Evolutionary conservation across 2,888 invertebrate species (phyloP).

Genomic region (Macropis europaea): DNA sequence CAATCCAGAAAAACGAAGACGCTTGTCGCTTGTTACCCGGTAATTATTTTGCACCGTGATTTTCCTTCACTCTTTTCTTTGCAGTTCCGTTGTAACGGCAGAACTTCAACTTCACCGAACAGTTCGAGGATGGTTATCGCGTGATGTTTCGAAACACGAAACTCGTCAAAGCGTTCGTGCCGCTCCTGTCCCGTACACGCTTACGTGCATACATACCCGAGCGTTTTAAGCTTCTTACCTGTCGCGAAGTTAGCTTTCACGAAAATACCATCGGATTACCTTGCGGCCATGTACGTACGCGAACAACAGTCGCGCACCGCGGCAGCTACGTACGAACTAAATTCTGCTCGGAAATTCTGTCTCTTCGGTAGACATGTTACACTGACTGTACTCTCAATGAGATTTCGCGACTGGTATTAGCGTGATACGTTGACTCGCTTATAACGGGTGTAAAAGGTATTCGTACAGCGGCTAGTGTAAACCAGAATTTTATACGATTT

Average conservation of each 20-base stretch:
- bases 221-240: slow-evolving; percentile 44
- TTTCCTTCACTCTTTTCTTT: not conserved
- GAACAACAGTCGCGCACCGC: slow-evolving; percentile 24
- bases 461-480: too few relatives aligned
- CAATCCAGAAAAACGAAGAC: not conserved
- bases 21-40: not conserved
- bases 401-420: slow-evolving; percentile 16
- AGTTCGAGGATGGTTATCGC: slow-evolving; percentile 39
- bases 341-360: slow-evolving; percentile 15
- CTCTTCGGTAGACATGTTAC: not conserved
- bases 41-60: not conserved
- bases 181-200: slow-evolving; percentile 2
- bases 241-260: slow-evolving; percentile 35
- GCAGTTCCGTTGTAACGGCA: slow-evolving; percentile 1
- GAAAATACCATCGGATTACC: slow-evolving; percentile 44
- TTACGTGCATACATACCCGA: not conserved
- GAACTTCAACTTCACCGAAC: not conserved
- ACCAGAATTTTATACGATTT: too few relatives aligned
- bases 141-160: slow-evolving; percentile 37
- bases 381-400: slow-evolving; percentile 15
- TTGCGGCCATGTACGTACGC: slow-evolving; percentile 29
- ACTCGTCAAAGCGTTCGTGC: slow-evolving; percentile 37
- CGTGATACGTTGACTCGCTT: not conserved
- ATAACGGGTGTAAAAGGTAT: too few relatives aligned
- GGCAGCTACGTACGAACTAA: slow-evolving; percentile 12